These are phyloP conservation scores for Crepidodera aurea DNA, from an alignment of 2,888 invertebrate species.

Conservation along the genomic window DNA sequence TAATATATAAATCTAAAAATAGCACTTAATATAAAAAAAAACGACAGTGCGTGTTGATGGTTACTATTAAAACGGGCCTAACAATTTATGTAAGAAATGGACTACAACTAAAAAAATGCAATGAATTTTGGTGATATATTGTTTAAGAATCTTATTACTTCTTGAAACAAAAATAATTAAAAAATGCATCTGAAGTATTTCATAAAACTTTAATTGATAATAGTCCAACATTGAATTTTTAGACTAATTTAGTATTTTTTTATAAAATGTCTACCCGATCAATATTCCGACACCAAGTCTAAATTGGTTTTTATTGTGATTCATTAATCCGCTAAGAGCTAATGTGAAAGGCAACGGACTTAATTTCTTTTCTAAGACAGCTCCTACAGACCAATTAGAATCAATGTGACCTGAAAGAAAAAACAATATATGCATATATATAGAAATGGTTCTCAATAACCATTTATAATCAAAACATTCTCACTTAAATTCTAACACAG, in stretches of 20 bases:
- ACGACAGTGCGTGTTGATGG: constrained; percentile 25
- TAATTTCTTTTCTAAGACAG: constrained; percentile 92
- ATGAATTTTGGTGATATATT: background rate
- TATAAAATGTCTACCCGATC: constrained; percentile 74
- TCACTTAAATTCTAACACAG: no score
- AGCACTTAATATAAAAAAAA: constrained; percentile 33
- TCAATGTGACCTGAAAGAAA: constrained; percentile 84
- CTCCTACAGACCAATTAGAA: constrained; percentile 92
- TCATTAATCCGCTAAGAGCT: constrained; percentile 89
- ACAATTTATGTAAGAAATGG: constrained; percentile 4
- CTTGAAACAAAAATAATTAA: constrained; percentile 25
- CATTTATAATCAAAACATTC: no score
- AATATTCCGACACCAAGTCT: constrained; percentile 94
- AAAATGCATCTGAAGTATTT: constrained; percentile 38
- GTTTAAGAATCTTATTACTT: background rate
- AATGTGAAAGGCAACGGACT: constrained; percentile 93
- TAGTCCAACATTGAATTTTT: constrained; percentile 45
- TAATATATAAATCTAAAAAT: constrained; percentile 30
- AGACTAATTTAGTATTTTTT: constrained; percentile 33
- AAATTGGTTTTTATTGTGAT: constrained; percentile 92
- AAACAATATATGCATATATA: no score
- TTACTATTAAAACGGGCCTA: constrained; percentile 22
- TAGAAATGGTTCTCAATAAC: no score
- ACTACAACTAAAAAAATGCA: constrained; percentile 29
- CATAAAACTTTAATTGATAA: constrained; percentile 42